phyloP scores from a whole-genome alignment of 2,888 invertebrate genomes.

The Malacosoma neustria region DNA sequence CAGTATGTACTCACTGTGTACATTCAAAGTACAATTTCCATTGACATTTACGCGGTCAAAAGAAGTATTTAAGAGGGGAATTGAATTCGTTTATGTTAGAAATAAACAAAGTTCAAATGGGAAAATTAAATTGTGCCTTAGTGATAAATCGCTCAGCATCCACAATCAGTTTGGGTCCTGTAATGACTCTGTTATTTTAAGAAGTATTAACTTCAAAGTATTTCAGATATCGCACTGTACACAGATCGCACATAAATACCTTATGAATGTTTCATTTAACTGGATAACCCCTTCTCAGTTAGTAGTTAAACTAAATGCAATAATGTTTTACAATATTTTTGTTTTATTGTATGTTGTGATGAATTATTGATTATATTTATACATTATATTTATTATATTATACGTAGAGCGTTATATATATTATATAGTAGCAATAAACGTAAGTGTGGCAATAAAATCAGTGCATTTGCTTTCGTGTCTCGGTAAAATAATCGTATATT shows the following conservation, averaged over 20 bases:
- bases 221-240: slow-evolving; percentile 47
- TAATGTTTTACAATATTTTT: slow-evolving; percentile 60
- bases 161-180: slow-evolving; percentile 50
- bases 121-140: slow-evolving; percentile 73
- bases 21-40: too few species aligned
- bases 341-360: slow-evolving; percentile 68
- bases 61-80: slow-evolving; percentile 44
- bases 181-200: too few species aligned
- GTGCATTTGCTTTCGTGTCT: slow-evolving; percentile 65
- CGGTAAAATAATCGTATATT: slow-evolving; percentile 23
- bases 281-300: slow-evolving; percentile 41
- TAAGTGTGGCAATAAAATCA: slow-evolving; percentile 70
- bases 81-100: slow-evolving; percentile 59
- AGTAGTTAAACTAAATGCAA: slow-evolving; percentile 50
- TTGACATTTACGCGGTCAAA: too few species aligned
- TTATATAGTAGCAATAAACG: slow-evolving; percentile 70
- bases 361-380: slow-evolving; percentile 60
- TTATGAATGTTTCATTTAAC: slow-evolving; percentile 26
- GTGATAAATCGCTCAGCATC: slow-evolving; percentile 53
- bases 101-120: slow-evolving; percentile 66
- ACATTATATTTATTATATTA: slow-evolving; percentile 53
- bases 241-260: slow-evolving; percentile 37
- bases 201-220: slow-evolving; percentile 31
- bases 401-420: slow-evolving; percentile 56
- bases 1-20: too few species aligned